These are phyloP conservation scores for Clarias batrachus DNA, from an alignment of 2,113 vertebrate genomes.

Conservation along the genomic window DNA sequence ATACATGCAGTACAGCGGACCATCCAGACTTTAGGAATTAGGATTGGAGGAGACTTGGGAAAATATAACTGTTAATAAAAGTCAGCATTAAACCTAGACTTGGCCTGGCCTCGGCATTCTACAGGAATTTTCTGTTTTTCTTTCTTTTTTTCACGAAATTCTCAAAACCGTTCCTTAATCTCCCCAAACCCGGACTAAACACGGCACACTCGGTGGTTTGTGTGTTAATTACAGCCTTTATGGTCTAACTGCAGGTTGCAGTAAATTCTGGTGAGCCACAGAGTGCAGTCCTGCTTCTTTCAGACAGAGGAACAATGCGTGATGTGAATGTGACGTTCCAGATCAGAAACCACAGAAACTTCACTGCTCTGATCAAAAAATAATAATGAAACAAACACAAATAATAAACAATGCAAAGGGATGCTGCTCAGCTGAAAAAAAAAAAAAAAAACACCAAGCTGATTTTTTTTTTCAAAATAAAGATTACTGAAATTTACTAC, in stretches of 20 bases:
- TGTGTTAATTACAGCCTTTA: neutral
- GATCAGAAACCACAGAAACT: neutral
- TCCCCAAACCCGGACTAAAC: neutral
- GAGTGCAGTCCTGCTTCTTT: neutral
- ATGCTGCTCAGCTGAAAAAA: neutral
- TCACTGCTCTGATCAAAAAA: neutral
- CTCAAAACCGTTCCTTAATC: neutral
- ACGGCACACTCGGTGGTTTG: neutral
- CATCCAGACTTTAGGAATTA: too few relatives aligned
- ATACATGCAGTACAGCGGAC: neutral
- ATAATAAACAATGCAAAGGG: neutral
- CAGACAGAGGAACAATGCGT: neutral
- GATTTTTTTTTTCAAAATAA: too few relatives aligned
- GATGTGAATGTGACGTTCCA: neutral
- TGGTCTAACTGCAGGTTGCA: constrained; percentile 1
- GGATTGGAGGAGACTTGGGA: too few relatives aligned
- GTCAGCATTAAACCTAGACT: neutral
- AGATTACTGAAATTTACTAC: neutral
- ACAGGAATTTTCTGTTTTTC: neutral
- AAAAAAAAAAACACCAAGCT: neutral
- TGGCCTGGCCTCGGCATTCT: neutral
- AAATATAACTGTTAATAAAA: neutral
- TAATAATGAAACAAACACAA: neutral
- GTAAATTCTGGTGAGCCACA: constrained; percentile 11
- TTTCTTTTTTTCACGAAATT: neutral